These are phyloP conservation scores for Dasypus novemcinctus DNA, from an alignment of 2,113 vertebrate genomes.

Conservation along the genomic window DNA sequence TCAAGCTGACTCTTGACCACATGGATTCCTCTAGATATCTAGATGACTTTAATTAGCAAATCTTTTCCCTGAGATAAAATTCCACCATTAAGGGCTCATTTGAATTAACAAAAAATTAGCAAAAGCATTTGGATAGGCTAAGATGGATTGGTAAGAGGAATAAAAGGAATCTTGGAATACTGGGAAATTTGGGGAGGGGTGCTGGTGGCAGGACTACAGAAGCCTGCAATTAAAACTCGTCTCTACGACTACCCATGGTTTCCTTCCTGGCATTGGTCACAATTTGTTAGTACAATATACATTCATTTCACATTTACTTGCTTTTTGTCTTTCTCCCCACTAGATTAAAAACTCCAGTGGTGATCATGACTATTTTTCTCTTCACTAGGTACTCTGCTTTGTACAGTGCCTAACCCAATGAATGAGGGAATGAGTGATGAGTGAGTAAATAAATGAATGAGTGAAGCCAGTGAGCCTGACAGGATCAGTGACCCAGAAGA, in stretches of 20 bases:
- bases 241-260: background rate
- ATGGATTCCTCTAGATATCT: background rate
- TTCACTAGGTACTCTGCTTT: background rate
- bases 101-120: background rate
- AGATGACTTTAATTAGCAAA: background rate
- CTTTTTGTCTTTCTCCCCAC: background rate
- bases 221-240: background rate
- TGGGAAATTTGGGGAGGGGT: background rate
- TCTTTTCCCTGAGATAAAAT: background rate
- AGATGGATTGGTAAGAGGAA: background rate
- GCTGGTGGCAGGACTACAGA: background rate
- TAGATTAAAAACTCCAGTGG: too few relatives aligned
- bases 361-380: too few relatives aligned
- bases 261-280: background rate
- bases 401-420: background rate
- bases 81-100: background rate
- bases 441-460: background rate
- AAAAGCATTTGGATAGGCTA: background rate
- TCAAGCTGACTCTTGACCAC: background rate
- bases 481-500: background rate
- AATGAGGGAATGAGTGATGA: background rate
- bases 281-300: background rate
- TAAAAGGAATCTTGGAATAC: background rate
- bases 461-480: background rate
- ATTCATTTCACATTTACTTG: background rate